Evolutionary conservation across 2,113 vertebrate genomes (phyloP), one percentile per base, ranked within the genome.

Genomic region (Microtus oregoni): DNA sequence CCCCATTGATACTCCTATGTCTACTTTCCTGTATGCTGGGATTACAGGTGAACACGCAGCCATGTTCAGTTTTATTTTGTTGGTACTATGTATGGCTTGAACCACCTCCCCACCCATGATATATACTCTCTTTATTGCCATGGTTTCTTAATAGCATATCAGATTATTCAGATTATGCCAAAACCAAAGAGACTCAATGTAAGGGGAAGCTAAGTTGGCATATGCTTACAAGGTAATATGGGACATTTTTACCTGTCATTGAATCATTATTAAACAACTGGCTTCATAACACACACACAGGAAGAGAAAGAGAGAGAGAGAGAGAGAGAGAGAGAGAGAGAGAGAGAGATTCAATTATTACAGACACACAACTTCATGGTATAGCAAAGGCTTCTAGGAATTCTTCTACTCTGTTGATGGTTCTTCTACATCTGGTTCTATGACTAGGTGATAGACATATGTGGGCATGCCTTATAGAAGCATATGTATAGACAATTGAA

Each of bases 381-480:
- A 15, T 17, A 12, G 4, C 4, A 38, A 44, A 58, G 50, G 44
- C 55, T 75, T 65, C 44, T 19, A 92, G 70, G 17, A 89, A 86
- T 61, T 82, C 32, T 61, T 10, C 8, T 11, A 61, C 7, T 1
- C 28, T 35, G 7, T 19, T 41, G 7, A 14, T 24, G 3, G n/a
- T n/a, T n/a, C n/a, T n/a, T n/a, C n/a, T n/a, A n/a, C 52, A 88
- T 0, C 0, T 2, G 9, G n/a, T 26, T 28, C 38, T 67, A 1
- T 20, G 10, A 70, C 24, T 90, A 26, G 58, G 17, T 17, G 3
- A n/a, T 9, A n/a, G 32, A 4, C 55, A 88, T 24, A 83, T 30
- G 15, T 3, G 17, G 12, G 47, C 1, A 3, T 83, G 24, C 19
- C 63, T 70, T 73, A 77, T 0, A 85, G 47, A 79, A 86, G 19